phyloP scores from a whole-genome alignment of 2,113 vertebrate genomes.

The Cinclus cinclus region DNA sequence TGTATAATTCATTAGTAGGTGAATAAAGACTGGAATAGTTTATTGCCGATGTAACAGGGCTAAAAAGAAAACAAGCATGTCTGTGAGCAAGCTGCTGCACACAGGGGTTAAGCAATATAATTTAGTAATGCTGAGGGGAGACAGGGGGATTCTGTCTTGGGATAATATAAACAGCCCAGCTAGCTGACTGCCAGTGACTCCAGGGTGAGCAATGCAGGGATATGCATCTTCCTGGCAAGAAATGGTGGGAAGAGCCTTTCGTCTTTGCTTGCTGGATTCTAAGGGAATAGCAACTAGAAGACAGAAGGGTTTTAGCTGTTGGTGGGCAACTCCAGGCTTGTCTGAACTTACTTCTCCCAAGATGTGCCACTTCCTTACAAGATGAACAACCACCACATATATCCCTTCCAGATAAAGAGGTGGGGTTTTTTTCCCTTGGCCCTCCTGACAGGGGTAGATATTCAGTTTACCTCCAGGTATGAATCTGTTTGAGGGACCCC shows the following conservation, averaged over 20 bases:
- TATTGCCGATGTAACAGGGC: neutral
- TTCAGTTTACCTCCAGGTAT: neutral
- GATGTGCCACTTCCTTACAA: neutral
- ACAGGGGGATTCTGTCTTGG: neutral
- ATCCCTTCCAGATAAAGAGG: neutral
- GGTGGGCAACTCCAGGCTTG: neutral
- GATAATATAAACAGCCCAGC: neutral
- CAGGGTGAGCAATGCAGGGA: fast-evolving
- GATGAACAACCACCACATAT: neutral
- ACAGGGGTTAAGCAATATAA: neutral
- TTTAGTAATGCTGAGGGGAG: neutral
- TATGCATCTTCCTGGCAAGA: neutral
- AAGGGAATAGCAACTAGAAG: neutral
- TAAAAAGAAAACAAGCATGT: neutral
- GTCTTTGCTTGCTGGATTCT: neutral
- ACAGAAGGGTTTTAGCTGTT: neutral
- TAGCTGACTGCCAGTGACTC: neutral
- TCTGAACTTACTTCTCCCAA: neutral
- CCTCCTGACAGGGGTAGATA: neutral
- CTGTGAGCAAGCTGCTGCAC: neutral
- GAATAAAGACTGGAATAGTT: slow-evolving; percentile 10
- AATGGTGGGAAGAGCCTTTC: neutral
- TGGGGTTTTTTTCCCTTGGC: fast-evolving
- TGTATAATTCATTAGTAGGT: slow-evolving; percentile 60
- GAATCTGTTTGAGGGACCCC: neutral